phyloP scores from a whole-genome alignment of 2,797 vertebrate genomes.

The Bradypus variegatus region DNA sequence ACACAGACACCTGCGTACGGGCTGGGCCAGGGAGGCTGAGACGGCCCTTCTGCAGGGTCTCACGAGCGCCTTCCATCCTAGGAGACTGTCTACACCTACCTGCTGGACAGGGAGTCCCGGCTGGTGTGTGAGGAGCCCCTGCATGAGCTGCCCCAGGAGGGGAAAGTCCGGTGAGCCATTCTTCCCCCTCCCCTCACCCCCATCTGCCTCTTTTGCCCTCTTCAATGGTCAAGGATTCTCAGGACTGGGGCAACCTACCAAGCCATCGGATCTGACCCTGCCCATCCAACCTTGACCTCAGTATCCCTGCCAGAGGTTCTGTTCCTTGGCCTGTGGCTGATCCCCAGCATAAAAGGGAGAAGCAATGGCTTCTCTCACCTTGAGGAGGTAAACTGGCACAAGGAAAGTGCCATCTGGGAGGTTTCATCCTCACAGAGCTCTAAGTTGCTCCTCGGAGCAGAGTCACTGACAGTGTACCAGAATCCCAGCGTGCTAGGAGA shows the following conservation, averaged over 20 bases:
- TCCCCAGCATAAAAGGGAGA: neutral
- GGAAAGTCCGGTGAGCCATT: conserved; percentile 81
- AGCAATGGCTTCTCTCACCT: neutral
- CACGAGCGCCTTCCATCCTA: conserved; percentile 63
- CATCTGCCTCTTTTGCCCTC: neutral
- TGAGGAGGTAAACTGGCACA: neutral
- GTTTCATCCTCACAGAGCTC: neutral
- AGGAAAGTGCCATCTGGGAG: neutral
- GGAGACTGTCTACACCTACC: conserved; percentile 85
- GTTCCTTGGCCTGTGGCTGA: neutral
- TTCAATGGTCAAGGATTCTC: neutral
- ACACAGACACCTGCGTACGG: neutral
- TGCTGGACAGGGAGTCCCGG: conserved; percentile 78
- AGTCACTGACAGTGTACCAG: neutral
- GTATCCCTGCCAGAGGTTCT: neutral
- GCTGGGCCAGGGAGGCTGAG: neutral
- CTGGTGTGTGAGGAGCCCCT: conserved; percentile 81
- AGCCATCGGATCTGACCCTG: neutral
- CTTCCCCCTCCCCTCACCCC: neutral
- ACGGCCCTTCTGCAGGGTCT: neutral
- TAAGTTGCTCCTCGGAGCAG: neutral
- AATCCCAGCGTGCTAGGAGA: neutral
- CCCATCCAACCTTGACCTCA: neutral
- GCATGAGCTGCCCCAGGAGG: conserved; percentile 84
- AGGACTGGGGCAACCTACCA: neutral